Base-by-base conservation (phyloP, 2,797 vertebrate species). In the Aeoliscus strigatus region DNA sequence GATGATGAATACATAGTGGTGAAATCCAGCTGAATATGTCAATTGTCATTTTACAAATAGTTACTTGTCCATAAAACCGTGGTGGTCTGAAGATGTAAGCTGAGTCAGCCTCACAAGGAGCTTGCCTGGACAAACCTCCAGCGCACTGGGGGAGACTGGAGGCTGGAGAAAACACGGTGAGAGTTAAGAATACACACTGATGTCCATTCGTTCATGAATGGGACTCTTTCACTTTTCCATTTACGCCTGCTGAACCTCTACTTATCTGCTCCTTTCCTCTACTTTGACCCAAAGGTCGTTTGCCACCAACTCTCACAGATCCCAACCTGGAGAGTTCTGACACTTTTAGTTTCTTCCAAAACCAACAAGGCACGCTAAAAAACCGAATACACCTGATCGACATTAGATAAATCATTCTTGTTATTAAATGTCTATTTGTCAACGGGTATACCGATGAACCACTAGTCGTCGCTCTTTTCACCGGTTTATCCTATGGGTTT, bases 181-280 rank as follows among this genome's bases (percentile, higher is more conserved):
- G 70, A 40, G 48, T 54, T 70, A 74, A 77, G 64, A 75, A 54
- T 62, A 67, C 35, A 56, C 38, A 50, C 48, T 60, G 62, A 51
- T 79, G 75, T 73, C 54, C 63, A 72, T 64, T 68, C 58, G 66
- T 77, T 29, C 6, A 73, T 89, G 86, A 90, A 90, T 84, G 51
- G 49, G 45, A 46, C 67, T 66, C 87, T 81, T 86, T 87, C 70
- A 87, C 45, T 14, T n/a, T n/a, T n/a, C n/a, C 26, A 4, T 39
- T 43, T 27, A 48, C 51, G 62, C 64, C 52, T 36, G 32, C 39
- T 75, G 65, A 80, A 68, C 67, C 45, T 45, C 41, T 39, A 27
- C 75, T 74, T 73, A 69, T 64, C 65, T 48, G 56, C 32, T 38
- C 36, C 55, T 60, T 69, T 74, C 53, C 51, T 67, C 42, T 27